phyloP scores from a whole-genome alignment of 2,113 vertebrate species.

The Urocitellus parryii region DNA sequence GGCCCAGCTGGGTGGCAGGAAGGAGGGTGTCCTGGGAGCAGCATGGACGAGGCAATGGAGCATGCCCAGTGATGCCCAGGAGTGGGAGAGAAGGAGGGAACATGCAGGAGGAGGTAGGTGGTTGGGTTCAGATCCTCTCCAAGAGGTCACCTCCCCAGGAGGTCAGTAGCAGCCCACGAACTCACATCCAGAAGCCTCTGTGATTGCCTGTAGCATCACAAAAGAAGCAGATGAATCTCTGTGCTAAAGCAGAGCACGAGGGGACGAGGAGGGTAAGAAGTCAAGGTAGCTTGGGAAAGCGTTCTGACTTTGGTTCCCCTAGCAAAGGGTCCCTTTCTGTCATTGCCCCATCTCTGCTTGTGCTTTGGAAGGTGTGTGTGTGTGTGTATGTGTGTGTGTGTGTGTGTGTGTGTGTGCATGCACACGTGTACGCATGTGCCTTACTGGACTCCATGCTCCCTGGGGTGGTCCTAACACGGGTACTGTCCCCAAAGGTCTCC shows the following conservation, averaged over 20 bases:
- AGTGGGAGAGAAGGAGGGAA: too few relatives aligned
- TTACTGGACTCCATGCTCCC: neutral
- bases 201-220: neutral
- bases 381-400: neutral
- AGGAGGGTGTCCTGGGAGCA: neutral
- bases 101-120: neutral
- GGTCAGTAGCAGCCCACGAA: neutral
- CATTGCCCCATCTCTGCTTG: neutral
- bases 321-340: neutral
- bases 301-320: neutral
- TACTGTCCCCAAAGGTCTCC: neutral
- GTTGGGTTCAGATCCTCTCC: neutral
- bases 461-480: neutral
- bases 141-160: neutral
- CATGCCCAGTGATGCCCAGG: neutral
- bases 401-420: too few relatives aligned
- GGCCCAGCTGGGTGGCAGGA: neutral
- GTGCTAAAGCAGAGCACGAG: neutral
- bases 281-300: neutral
- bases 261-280: neutral
- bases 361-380: neutral
- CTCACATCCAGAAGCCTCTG: neutral
- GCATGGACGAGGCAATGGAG: neutral
- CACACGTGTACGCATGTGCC: neutral
- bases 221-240: neutral